These are phyloP conservation scores for Daboia siamensis DNA, from an alignment of 2,113 vertebrate species.

Conservation along the genomic window DNA sequence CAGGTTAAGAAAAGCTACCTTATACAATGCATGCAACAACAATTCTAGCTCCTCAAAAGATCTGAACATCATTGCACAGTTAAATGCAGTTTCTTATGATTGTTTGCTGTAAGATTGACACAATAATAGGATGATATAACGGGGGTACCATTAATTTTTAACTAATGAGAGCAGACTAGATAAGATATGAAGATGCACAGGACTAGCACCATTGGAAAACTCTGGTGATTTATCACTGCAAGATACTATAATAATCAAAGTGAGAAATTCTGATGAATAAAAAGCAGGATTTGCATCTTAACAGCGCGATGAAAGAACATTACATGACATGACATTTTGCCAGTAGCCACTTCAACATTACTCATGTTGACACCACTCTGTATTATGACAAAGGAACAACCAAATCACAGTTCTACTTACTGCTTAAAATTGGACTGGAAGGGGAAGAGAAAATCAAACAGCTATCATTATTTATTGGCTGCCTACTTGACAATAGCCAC, in stretches of 20 bases:
- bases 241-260: constrained; percentile 25
- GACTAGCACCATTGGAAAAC: not conserved
- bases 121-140: not conserved
- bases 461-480: constrained; percentile 34
- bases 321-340: constrained; percentile 53
- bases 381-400: constrained; percentile 47
- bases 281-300: constrained; percentile 66
- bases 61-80: not conserved
- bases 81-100: constrained; percentile 1
- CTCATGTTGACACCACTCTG: constrained; percentile 57
- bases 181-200: not conserved
- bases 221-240: constrained; percentile 31
- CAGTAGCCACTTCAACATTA: constrained; percentile 52
- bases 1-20: not conserved
- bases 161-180: not conserved
- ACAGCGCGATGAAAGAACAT: constrained; percentile 42
- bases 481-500: constrained; percentile 37
- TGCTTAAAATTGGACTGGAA: constrained; percentile 18
- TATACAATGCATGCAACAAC: not conserved
- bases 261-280: constrained; percentile 54
- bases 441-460: constrained; percentile 28
- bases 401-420: constrained; percentile 28
- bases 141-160: constrained; percentile 3
- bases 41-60: not conserved
- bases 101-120: fast-evolving